phyloP scores from a whole-genome alignment of 2,113 vertebrate genomes.

The Sylvietta virens region DNA sequence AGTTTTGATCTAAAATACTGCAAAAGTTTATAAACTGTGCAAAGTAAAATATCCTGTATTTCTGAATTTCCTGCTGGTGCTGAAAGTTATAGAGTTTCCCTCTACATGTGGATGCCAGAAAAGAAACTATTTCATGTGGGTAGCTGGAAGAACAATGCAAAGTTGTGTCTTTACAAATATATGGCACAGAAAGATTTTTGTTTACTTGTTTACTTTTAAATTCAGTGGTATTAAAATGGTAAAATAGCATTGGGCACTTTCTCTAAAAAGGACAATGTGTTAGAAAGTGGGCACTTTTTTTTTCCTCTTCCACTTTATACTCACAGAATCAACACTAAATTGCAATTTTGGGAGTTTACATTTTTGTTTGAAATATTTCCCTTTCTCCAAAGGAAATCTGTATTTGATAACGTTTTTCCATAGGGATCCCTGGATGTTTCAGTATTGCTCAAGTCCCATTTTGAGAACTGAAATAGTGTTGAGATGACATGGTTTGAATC shows the following conservation, averaged over 20 bases:
- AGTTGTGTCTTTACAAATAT: neutral
- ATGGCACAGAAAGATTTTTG: neutral
- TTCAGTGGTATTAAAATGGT: neutral
- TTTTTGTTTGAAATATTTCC: neutral
- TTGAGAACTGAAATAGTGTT: neutral
- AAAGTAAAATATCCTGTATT: constrained; percentile 37
- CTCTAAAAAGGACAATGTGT: neutral
- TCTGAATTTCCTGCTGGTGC: constrained; percentile 55
- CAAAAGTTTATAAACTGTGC: neutral
- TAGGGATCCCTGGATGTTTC: neutral
- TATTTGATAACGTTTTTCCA: neutral
- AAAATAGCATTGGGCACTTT: neutral
- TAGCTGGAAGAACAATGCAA: constrained; percentile 19
- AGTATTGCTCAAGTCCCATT: neutral
- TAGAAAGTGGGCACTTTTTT: neutral
- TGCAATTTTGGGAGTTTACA: neutral
- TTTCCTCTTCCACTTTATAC: neutral
- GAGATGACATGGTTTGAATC: neutral
- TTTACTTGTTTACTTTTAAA: neutral
- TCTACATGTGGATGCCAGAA: neutral
- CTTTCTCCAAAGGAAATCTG: neutral
- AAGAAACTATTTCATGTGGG: constrained; percentile 9
- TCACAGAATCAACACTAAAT: neutral
- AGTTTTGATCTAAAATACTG: constrained; percentile 32
- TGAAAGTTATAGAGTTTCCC: constrained; percentile 14